A percentile compares a stretch with the other conserved stretches of the same genome.
phyloP scores from a whole-genome alignment of 2,113 vertebrate species.

The Alces alces region DNA sequence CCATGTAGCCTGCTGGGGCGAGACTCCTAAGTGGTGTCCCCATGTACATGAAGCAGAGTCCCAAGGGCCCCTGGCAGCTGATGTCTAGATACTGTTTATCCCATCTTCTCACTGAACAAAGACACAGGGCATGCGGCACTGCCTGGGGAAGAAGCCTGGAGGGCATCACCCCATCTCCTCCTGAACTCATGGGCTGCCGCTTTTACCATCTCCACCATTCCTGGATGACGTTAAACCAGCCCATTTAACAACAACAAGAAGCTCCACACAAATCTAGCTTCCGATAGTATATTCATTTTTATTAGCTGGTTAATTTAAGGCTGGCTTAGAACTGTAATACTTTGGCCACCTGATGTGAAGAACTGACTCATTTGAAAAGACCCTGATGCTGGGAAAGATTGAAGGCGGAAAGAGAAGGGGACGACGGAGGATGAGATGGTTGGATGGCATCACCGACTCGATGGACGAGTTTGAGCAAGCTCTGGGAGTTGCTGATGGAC shows the following conservation, averaged over 20 bases:
- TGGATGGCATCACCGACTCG: neutral
- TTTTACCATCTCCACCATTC: conserved; percentile 37
- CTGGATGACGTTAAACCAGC: conserved; percentile 59
- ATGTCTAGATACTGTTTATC: neutral
- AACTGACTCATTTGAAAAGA: neutral
- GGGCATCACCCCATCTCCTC: conserved; percentile 6
- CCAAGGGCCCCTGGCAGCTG: neutral
- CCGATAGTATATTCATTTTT: conserved; percentile 54
- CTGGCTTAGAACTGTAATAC: neutral
- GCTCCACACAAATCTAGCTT: conserved; percentile 50
- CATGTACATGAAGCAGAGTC: neutral
- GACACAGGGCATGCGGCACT: neutral
- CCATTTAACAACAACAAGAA: conserved; percentile 51
- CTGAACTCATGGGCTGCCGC: conserved; percentile 38
- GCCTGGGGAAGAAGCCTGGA: conserved; percentile 22
- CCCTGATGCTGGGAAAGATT: neutral
- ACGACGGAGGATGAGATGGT: neutral
- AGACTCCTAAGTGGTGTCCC: neutral
- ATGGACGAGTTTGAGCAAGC: neutral
- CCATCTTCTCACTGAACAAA: neutral
- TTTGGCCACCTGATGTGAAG: neutral
- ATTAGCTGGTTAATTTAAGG: conserved; percentile 65
- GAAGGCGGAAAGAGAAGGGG: neutral
- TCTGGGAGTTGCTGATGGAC: neutral
- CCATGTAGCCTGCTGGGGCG: neutral